These are phyloP conservation scores for Lucilia cuprina DNA, from an alignment of 1,140 invertebrate species.

Conservation along the genomic window DNA sequence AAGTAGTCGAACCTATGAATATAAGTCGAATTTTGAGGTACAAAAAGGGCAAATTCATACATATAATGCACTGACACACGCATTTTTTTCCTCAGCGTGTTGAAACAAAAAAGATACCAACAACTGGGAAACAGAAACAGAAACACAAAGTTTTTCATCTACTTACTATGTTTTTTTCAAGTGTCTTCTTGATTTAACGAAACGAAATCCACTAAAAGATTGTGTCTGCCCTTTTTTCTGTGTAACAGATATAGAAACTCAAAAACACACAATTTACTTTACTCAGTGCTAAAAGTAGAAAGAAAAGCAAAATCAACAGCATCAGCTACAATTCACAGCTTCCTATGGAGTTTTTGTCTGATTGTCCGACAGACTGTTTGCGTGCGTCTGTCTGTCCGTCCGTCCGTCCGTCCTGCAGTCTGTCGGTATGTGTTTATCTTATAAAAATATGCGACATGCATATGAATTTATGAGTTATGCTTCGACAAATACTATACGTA, in stretches of 20 bases:
- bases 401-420: not conserved
- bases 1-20: not conserved
- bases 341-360: slow-evolving; percentile 2
- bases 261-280: not conserved
- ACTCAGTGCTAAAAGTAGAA: not conserved
- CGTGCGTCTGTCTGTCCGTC: not conserved
- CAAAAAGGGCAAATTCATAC: slow-evolving; percentile 1
- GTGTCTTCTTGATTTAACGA: too few species aligned
- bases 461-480: slow-evolving; percentile 25
- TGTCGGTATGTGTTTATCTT: not conserved
- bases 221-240: not conserved
- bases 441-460: slow-evolving; percentile 22
- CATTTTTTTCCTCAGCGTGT: not conserved
- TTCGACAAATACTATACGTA: not conserved
- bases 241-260: not conserved
- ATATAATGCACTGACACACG: slow-evolving; percentile 25
- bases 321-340: slow-evolving; percentile 22
- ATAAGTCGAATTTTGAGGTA: not conserved
- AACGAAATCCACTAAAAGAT: not conserved
- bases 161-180: too few species aligned
- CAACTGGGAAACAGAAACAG: not conserved
- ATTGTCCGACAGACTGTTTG: not conserved
- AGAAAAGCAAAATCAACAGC: not conserved
- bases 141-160: too few species aligned
- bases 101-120: not conserved